Evolutionary conservation across 2,797 vertebrate genomes (phyloP).

Genomic region (Gallinago stenura): DNA sequence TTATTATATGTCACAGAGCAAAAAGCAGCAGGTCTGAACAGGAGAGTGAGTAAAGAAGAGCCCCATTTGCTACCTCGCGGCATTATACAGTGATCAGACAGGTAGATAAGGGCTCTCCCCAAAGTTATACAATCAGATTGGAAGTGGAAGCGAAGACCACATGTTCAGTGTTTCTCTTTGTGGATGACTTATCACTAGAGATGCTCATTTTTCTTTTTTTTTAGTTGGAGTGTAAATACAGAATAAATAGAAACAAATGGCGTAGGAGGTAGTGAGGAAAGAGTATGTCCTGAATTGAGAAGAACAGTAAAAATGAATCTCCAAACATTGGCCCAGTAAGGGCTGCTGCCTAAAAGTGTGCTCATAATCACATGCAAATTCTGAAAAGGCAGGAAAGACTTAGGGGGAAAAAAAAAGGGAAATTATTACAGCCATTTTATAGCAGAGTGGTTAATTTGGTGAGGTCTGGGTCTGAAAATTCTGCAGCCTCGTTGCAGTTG

Average conservation of each 20-base stretch:
- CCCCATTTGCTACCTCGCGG: not conserved
- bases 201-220: not conserved
- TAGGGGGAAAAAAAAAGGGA: not conserved
- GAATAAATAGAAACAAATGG: not conserved
- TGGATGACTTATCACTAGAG: not conserved
- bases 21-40: slow-evolving; percentile 46
- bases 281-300: not conserved
- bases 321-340: accelerated
- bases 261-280: not conserved
- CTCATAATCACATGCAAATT: not conserved
- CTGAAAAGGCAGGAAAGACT: not conserved
- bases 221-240: not conserved
- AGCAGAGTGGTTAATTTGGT: not conserved
- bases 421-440: not conserved
- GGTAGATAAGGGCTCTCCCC: slow-evolving; percentile 26
- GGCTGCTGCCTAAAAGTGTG: not conserved
- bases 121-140: not conserved
- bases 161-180: not conserved
- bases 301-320: not conserved
- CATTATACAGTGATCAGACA: not conserved
- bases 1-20: not conserved
- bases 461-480: not conserved
- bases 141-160: not conserved
- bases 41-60: not conserved
- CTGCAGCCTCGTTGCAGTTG: not conserved